Conservation (phyloP, 2,113 vertebrate genomes). For the Anolis carolinensis region DNA sequence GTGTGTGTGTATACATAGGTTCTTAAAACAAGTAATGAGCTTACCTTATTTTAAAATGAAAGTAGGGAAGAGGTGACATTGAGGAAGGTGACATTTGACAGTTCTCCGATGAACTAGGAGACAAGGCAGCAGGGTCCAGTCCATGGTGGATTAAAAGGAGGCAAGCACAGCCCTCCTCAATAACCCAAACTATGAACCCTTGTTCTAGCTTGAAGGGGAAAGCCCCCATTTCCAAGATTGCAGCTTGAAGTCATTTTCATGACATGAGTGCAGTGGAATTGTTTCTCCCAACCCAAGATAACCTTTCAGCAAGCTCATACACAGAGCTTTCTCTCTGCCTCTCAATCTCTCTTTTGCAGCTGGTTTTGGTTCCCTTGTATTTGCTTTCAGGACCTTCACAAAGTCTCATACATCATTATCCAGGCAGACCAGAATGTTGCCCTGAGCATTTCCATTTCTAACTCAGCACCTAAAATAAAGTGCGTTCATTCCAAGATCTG, state of each 20-base stretch:
- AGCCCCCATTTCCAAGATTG: background rate
- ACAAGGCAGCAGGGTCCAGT: too few relatives aligned
- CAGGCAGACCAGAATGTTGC: background rate
- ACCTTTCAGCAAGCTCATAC: background rate
- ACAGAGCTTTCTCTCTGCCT: background rate
- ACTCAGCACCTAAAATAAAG: conserved; percentile 12
- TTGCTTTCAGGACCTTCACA: background rate
- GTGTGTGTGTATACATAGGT: too few relatives aligned
- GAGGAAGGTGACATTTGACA: too few relatives aligned
- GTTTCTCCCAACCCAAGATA: background rate
- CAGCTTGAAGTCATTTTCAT: background rate
- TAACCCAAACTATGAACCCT: too few relatives aligned
- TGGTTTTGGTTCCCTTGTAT: background rate
- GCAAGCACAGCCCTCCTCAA: background rate
- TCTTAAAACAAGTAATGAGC: too few relatives aligned
- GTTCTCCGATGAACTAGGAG: too few relatives aligned
- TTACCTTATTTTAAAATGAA: too few relatives aligned
- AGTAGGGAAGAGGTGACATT: too few relatives aligned
- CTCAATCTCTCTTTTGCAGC: background rate
- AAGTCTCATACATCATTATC: background rate
- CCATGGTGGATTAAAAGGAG: background rate
- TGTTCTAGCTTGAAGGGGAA: background rate
- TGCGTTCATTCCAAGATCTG: conserved; percentile 32
- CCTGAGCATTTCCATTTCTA: background rate
- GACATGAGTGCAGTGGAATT: background rate